phyloP scores from a whole-genome alignment of 2,888 invertebrate genomes.

The Nysson spinosus region DNA sequence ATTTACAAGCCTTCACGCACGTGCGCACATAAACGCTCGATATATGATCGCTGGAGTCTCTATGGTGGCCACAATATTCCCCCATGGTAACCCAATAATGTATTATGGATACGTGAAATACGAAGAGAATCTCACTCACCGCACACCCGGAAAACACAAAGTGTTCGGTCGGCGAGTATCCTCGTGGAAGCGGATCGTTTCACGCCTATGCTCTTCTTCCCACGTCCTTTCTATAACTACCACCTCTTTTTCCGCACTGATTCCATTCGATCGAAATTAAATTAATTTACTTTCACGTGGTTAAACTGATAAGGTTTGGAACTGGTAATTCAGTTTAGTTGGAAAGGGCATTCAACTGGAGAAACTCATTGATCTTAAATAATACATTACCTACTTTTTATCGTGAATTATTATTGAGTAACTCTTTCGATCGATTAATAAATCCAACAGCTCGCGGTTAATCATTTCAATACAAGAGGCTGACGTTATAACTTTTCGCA shows the following conservation, averaged over 20 bases:
- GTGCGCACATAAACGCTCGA: conserved; percentile 45
- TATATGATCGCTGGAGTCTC: conserved; percentile 56
- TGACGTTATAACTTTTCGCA: background rate
- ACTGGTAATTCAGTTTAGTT: conserved; percentile 5
- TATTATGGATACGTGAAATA: conserved; percentile 70
- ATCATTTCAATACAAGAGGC: background rate
- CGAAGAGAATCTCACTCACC: conserved; percentile 63
- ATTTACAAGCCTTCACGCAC: conserved; percentile 58
- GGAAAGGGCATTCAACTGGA: background rate
- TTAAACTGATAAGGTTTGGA: background rate
- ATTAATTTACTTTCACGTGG: conserved; percentile 20
- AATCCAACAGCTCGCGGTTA: no score
- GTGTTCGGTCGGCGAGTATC: conserved; percentile 54
- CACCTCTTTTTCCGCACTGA: conserved; percentile 7
- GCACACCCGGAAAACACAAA: conserved; percentile 57
- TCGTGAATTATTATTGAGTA: no score
- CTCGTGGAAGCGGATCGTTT: conserved; percentile 49
- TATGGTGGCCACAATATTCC: conserved; percentile 67
- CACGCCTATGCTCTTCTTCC: conserved; percentile 25
- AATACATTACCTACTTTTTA: background rate
- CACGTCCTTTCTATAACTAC: background rate
- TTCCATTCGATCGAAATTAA: conserved; percentile 17
- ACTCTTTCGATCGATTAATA: no score
- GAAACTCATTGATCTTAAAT: background rate
- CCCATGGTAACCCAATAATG: conserved; percentile 73